These are phyloP conservation scores for Lottia scabra DNA, from an alignment of 2,888 invertebrate species.

Conservation along the genomic window DNA sequence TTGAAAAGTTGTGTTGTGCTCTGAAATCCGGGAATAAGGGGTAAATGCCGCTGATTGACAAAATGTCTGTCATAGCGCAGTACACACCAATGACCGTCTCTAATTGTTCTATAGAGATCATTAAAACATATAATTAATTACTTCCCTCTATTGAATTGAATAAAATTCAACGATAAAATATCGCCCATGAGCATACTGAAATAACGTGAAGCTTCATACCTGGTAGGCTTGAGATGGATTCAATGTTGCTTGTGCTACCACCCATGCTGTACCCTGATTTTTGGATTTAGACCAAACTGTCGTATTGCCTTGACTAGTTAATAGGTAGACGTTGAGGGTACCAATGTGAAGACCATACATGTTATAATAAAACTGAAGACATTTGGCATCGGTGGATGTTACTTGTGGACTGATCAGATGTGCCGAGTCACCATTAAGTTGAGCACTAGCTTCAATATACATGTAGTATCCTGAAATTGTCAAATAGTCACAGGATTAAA, in stretches of 20 bases:
- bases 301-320: slow-evolving; percentile 30
- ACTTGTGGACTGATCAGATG: slow-evolving; percentile 43
- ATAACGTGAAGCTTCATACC: slow-evolving; percentile 29
- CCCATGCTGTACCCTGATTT: slow-evolving; percentile 53
- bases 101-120: too few species aligned
- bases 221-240: slow-evolving; percentile 32
- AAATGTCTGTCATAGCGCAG: too few species aligned
- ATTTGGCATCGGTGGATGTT: slow-evolving; percentile 34
- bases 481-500: too few species aligned
- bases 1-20: too few species aligned
- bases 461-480: slow-evolving; percentile 53
- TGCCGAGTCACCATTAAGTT: slow-evolving; percentile 42
- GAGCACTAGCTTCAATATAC: slow-evolving; percentile 52
- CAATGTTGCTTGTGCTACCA: slow-evolving; percentile 45
- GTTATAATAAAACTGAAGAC: slow-evolving; percentile 56
- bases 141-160: too few species aligned
- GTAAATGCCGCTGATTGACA: too few species aligned
- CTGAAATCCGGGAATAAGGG: too few species aligned
- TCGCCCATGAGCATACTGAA: too few species aligned
- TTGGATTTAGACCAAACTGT: slow-evolving; percentile 46
- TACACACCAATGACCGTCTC: too few species aligned
- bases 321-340: slow-evolving; percentile 46
- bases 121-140: too few species aligned
- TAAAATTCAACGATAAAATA: too few species aligned
- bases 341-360: slow-evolving; percentile 50